Conservation (phyloP, 1,140 invertebrate genomes). For the Nasonia vitripennis region DNA sequence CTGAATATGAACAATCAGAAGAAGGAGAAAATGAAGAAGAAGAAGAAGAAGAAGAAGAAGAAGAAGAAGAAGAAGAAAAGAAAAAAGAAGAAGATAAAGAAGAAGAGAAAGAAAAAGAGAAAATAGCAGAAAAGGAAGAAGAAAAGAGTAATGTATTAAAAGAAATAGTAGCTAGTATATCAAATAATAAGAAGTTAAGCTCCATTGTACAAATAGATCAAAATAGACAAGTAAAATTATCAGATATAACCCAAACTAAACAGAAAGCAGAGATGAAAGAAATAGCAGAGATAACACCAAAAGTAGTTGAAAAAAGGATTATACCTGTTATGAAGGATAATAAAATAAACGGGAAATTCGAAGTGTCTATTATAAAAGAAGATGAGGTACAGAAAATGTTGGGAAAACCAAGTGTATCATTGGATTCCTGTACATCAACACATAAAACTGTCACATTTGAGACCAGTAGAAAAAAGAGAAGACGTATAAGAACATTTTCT, state of each 20-base stretch:
- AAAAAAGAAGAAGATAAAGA: conserved; percentile 38
- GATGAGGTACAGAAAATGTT: conserved; percentile 25
- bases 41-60: conserved; percentile 52
- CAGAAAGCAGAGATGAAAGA: not conserved
- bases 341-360: conserved; percentile 40
- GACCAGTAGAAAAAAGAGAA: not conserved
- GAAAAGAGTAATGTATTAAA: conserved; percentile 45
- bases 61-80: conserved; percentile 15
- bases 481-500: not conserved
- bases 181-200: not conserved
- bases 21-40: conserved; percentile 54
- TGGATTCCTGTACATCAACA: not conserved
- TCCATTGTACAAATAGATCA: not conserved
- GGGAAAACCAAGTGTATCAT: not conserved
- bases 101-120: conserved; percentile 55
- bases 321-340: conserved; percentile 11
- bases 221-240: not conserved
- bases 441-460: not conserved
- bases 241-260: not conserved
- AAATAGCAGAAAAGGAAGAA: not conserved
- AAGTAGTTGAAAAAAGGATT: conserved; percentile 45
- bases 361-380: conserved; percentile 49
- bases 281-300: conserved; percentile 44
- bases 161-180: conserved; percentile 29
- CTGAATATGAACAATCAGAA: conserved; percentile 48